These are phyloP conservation scores for Euborellia annulipes DNA, from an alignment of 1,140 invertebrate genomes.

Conservation along the genomic window DNA sequence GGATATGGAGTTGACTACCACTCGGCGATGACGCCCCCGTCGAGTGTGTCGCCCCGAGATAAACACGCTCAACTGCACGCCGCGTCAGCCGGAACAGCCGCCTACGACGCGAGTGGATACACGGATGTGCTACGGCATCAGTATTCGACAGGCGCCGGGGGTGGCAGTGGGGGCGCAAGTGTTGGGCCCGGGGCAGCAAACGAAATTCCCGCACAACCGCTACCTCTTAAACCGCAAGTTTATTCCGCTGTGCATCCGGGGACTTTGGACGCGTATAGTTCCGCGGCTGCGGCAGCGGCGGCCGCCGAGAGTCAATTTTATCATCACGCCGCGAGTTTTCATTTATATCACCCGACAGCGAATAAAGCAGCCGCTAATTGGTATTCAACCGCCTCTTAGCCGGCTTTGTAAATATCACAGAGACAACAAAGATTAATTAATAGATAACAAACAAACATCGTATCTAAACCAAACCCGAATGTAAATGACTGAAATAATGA, in stretches of 20 bases:
- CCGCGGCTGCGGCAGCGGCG: slow-evolving; percentile 32
- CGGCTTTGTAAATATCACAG: no score
- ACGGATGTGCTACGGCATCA: slow-evolving; percentile 38
- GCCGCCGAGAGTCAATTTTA: slow-evolving; percentile 73
- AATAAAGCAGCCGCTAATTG: slow-evolving; percentile 50
- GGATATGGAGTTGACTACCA: slow-evolving; percentile 65
- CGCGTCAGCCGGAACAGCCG: slow-evolving; percentile 28
- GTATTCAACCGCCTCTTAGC: slow-evolving; percentile 62
- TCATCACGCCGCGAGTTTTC: slow-evolving; percentile 55
- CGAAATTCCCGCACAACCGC: slow-evolving; percentile 44
- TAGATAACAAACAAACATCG: no score
- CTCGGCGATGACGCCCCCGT: slow-evolving; percentile 88
- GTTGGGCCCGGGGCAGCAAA: slow-evolving; percentile 15
- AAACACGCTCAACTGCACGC: slow-evolving; percentile 44
- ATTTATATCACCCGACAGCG: slow-evolving; percentile 66
- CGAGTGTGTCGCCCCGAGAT: slow-evolving; percentile 82
- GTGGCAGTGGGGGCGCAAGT: slow-evolving; percentile 19
- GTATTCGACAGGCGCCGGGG: slow-evolving; percentile 22
- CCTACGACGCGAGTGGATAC: slow-evolving; percentile 17
- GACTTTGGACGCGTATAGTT: slow-evolving; percentile 38
- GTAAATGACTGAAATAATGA: no score
- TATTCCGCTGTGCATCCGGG: slow-evolving; percentile 49
- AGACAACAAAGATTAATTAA: no score
- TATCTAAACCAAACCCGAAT: no score
- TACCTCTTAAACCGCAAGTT: slow-evolving; percentile 80